These are phyloP conservation scores for Tamias sibiricus DNA, from an alignment of 2,113 vertebrate genomes.

Conservation along the genomic window DNA sequence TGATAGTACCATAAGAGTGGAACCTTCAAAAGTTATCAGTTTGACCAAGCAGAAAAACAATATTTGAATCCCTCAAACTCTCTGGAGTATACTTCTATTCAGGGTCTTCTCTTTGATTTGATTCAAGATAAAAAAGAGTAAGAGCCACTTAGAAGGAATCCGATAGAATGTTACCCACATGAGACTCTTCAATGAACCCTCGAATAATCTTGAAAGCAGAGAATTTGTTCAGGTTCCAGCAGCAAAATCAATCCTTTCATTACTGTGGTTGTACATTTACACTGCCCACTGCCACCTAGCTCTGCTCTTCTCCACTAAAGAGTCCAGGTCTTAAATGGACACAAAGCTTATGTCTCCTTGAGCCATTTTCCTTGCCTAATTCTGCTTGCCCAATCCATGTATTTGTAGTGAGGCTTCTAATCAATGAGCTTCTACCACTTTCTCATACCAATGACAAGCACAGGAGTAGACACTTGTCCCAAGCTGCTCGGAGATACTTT, in stretches of 20 bases:
- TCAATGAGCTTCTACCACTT: not conserved
- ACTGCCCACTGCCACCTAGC: not conserved
- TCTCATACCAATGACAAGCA: not conserved
- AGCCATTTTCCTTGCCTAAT: not conserved
- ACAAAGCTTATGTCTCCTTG: not conserved
- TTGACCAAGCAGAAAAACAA: not conserved
- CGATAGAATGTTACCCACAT: conserved; percentile 45
- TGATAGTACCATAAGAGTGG: not conserved
- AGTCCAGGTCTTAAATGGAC: not conserved
- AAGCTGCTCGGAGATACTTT: not conserved
- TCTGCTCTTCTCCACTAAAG: not conserved
- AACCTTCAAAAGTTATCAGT: not conserved
- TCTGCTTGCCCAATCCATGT: not conserved
- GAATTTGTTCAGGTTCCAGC: conserved; percentile 8
- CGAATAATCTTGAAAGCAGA: conserved; percentile 60
- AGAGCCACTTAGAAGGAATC: conserved; percentile 68
- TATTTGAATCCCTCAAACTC: conserved; percentile 55
- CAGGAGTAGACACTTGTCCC: not conserved
- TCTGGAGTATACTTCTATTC: conserved; percentile 37
- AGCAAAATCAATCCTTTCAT: conserved; percentile 46
- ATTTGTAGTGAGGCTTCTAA: not conserved
- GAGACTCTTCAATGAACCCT: conserved; percentile 61
- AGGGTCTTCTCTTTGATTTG: conserved; percentile 19
- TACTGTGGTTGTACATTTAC: not conserved
- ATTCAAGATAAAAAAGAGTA: conserved; percentile 61